Percentiles rank a stretch among this genome's conserved stretches.
These are phyloP conservation scores for Nymphalis io DNA, from an alignment of 1,140 invertebrate genomes.

Conservation along the genomic window DNA sequence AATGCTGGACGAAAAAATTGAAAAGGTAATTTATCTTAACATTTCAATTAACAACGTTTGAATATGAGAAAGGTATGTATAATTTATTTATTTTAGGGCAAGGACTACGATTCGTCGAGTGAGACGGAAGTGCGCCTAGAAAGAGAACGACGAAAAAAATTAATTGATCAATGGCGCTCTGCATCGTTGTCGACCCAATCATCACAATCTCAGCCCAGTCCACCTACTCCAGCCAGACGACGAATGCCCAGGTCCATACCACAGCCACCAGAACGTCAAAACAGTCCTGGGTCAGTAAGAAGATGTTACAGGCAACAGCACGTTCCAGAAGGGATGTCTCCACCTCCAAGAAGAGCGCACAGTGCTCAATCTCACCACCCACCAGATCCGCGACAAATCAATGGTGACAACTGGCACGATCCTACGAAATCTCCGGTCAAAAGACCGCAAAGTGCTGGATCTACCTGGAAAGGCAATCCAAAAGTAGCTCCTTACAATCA, in stretches of 20 bases:
- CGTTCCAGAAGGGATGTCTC: slow-evolving; percentile 67
- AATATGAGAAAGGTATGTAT: background rate
- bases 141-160: slow-evolving; percentile 79
- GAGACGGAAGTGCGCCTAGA: slow-evolving; percentile 84
- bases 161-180: slow-evolving; percentile 84
- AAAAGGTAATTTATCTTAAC: slow-evolving; percentile 84
- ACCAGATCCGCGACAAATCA: slow-evolving; percentile 53
- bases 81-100: slow-evolving; percentile 80
- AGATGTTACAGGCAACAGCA: slow-evolving; percentile 65
- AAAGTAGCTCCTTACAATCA: slow-evolving; percentile 73
- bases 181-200: slow-evolving; percentile 79
- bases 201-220: slow-evolving; percentile 61
- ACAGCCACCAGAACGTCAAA: slow-evolving; percentile 61
- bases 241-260: slow-evolving; percentile 57
- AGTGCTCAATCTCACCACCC: slow-evolving; percentile 69
- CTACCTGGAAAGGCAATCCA: slow-evolving; percentile 74
- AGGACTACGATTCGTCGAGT: slow-evolving; percentile 86
- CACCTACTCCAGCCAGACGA: slow-evolving; percentile 65
- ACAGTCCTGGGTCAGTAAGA: slow-evolving; percentile 55
- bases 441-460: slow-evolving; percentile 69
- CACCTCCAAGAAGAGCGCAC: slow-evolving; percentile 63
- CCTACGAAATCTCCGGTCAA: slow-evolving; percentile 72
- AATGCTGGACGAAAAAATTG: slow-evolving; percentile 95
- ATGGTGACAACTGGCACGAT: slow-evolving; percentile 71
- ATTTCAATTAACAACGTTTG: background rate